phyloP scores from a whole-genome alignment of 2,113 vertebrate genomes.

The Atherinomorus stipes region DNA sequence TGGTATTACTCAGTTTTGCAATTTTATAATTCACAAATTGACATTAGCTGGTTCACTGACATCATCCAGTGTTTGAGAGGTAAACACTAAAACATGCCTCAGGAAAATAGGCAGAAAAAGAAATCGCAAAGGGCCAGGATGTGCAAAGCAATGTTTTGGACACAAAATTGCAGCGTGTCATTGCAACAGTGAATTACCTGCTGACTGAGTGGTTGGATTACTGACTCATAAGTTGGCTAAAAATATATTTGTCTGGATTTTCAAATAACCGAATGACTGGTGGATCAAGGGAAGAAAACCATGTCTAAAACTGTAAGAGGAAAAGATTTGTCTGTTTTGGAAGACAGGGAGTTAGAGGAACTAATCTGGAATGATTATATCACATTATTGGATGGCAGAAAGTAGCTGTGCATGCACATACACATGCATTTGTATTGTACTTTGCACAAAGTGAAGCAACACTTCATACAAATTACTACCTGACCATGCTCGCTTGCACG shows the following conservation, averaged over 20 bases:
- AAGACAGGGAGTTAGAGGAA: neutral
- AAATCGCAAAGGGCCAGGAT: constrained; percentile 45
- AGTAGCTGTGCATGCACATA: neutral
- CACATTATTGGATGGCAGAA: neutral
- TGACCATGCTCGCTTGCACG: neutral
- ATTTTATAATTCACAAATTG: constrained; percentile 1
- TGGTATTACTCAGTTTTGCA: neutral
- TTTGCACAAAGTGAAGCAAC: neutral
- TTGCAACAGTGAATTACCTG: constrained; percentile 19
- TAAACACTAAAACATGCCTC: constrained; percentile 8
- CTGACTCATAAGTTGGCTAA: constrained; percentile 39
- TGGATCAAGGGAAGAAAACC: neutral
- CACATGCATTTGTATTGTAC: neutral
- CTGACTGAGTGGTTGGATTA: constrained; percentile 5
- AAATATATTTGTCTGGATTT: constrained; percentile 1
- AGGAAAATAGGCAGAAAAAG: constrained; percentile 5
- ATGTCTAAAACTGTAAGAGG: constrained; percentile 3
- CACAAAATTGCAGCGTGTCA: constrained; percentile 15
- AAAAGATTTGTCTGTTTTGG: constrained; percentile 28
- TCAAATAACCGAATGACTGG: constrained; percentile 14
- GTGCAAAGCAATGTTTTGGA: constrained; percentile 27
- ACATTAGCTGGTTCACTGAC: constrained; percentile 28
- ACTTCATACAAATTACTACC: neutral
- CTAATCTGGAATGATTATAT: neutral
- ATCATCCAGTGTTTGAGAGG: constrained; percentile 10